Base-by-base conservation (phyloP, 2,888 invertebrate species). In the Pristionchus exspectatus region DNA sequence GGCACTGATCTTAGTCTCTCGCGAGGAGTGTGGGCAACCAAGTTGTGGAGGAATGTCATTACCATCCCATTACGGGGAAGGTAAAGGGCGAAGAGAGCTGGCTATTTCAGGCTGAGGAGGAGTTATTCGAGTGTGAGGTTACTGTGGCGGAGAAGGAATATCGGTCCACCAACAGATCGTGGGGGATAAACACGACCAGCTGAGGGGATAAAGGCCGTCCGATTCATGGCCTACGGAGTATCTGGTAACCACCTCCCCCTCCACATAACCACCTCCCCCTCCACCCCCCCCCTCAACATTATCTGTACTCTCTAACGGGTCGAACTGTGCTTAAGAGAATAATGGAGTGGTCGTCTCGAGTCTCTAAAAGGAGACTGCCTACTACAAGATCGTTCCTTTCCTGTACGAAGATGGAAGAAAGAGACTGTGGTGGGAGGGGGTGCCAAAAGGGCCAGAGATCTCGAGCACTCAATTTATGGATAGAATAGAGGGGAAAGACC, bases 31-130 rank as follows among this genome's bases (percentile, higher is more conserved):
- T 24, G 81, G 81, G 81, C 63, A n/a, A 50, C 10, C 74, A 21
- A 38, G 38, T 38, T 74, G 81, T 54, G 81, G 81, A 81, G 81
- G 81, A 81, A 81, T 81, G 27, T 3, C 24, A 54, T 81, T 81
- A 81, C 54, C 81, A 81, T 81, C 50, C 50, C 81, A 81, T 81
- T 50, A 3, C 0, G 38, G 50, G 14, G n/a, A 81, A 44, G n/a
- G 81, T 44, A 27, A 54, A 27, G 50, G 72, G 24, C 30, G 72
- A 2, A 1, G 18, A 16, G 27, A 24, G 38, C 10, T 74, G 50
- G 74, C 81, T 81, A 81, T 81, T 81, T 81, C 81, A 38, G 38
- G 38, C 0, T 74, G 38, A 27, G 69, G n/a, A 69, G 69, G n/a
- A 69, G 27, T 38, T 10, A n/a, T 1, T 1, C 14, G 16, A 9